A percentile compares a stretch with the other conserved stretches of the same genome.
phyloP scores from a whole-genome alignment of 2,113 vertebrate species.

The Kobus ellipsiprymnus region DNA sequence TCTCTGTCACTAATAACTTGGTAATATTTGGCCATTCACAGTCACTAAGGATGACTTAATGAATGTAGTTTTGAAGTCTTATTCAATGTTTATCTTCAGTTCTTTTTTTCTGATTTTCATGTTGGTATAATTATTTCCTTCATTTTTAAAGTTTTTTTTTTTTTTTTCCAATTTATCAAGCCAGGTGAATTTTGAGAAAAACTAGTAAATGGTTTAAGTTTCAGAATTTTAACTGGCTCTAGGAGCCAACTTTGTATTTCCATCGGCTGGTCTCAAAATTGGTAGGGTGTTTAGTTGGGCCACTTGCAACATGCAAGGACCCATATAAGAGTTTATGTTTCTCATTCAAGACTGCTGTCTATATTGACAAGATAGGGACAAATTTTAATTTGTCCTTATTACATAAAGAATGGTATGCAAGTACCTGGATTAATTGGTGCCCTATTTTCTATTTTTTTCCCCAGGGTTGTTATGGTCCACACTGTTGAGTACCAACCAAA shows the following conservation, averaged over 20 bases:
- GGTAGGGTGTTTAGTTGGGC: not conserved
- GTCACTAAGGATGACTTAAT: not conserved
- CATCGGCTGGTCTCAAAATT: not conserved
- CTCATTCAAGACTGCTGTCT: not conserved
- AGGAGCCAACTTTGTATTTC: not conserved
- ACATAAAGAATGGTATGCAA: not conserved
- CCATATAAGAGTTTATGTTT: not conserved
- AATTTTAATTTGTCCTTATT: not conserved
- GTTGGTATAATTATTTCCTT: not conserved
- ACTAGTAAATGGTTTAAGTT: not conserved
- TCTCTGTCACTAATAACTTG: not conserved
- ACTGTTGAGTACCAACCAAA: not conserved
- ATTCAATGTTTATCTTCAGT: not conserved
- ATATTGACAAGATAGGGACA: not conserved
- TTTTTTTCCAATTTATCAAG: not conserved
- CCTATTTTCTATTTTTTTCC: not conserved
- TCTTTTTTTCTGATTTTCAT: not conserved
- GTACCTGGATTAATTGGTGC: not conserved
- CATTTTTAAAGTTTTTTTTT: not conserved
- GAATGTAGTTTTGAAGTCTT: not conserved
- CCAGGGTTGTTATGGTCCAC: not conserved
- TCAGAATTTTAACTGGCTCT: not conserved
- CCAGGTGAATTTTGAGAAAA: not conserved
- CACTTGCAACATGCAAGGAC: not conserved
- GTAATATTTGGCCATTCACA: not conserved